phyloP scores from a whole-genome alignment of 2,113 vertebrate species.

The Eurystomus gularis region DNA sequence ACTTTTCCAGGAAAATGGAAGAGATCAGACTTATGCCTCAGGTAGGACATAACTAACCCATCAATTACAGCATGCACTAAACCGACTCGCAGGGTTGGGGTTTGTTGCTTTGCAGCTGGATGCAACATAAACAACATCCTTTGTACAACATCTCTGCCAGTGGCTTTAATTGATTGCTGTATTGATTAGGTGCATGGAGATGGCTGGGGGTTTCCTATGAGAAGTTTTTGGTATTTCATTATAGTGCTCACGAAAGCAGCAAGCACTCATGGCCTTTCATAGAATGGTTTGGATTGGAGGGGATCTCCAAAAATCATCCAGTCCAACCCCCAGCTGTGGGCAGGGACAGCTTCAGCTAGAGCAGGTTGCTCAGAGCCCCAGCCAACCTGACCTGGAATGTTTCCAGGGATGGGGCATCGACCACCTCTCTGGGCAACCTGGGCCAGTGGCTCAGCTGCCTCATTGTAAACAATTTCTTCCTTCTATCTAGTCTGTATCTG shows the following conservation, averaged over 20 bases:
- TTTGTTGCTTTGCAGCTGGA: not conserved
- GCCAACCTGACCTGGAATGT: not conserved
- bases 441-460: not conserved
- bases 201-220: not conserved
- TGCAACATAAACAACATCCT: not conserved
- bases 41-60: not conserved
- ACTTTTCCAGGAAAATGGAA: not conserved
- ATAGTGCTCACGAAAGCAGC: not conserved
- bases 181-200: not conserved
- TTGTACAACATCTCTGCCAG: not conserved
- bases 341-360: not conserved
- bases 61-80: not conserved
- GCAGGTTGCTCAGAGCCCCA: not conserved
- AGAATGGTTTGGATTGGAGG: not conserved
- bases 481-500: not conserved
- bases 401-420: not conserved
- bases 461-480: not conserved
- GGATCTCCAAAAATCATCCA: not conserved
- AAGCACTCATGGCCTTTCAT: rapidly evolving
- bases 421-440: not conserved
- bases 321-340: not conserved
- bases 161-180: not conserved
- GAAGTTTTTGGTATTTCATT: not conserved
- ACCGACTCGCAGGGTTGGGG: not conserved
- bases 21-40: not conserved